A percentile compares a stretch with the other conserved stretches of the same genome.
phyloP scores from a whole-genome alignment of 2,797 vertebrate genomes.

The Sebastes cheni region DNA sequence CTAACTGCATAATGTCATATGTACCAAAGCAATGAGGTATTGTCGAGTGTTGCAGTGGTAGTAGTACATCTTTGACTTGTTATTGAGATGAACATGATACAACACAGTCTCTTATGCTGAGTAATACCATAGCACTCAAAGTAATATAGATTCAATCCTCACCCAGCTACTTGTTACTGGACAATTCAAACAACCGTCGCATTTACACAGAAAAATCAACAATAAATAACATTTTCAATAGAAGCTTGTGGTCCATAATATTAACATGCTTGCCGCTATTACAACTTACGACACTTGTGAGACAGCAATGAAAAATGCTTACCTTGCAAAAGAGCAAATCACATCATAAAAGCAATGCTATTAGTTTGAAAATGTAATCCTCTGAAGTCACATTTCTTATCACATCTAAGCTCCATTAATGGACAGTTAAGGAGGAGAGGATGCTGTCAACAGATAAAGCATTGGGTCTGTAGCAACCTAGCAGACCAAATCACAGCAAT shows the following conservation, averaged over 20 bases:
- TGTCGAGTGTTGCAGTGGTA: neutral
- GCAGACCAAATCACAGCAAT: conserved; percentile 73
- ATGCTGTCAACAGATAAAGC: conserved; percentile 54
- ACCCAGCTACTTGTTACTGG: neutral
- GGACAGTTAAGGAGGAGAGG: conserved; percentile 30
- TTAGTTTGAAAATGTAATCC: conserved; percentile 39
- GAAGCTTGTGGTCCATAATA: neutral
- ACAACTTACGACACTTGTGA: conserved; percentile 26
- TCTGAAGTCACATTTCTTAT: conserved; percentile 37
- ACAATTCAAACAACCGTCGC: neutral
- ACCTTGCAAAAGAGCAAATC: conserved; percentile 66
- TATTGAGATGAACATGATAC: neutral
- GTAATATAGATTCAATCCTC: conserved; percentile 12
- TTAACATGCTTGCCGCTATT: neutral
- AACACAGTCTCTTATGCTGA: conserved; percentile 11
- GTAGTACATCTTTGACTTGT: neutral
- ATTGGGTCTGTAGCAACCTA: conserved; percentile 51
- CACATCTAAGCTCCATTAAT: conserved; percentile 49
- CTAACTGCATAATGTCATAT: neutral
- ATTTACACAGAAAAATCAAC: neutral
- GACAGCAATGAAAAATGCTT: conserved; percentile 57
- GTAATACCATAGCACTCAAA: conserved; percentile 19
- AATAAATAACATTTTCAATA: neutral
- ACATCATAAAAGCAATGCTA: conserved; percentile 53
- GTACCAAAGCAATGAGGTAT: neutral